Conservation (phyloP, 2,113 vertebrate species). For the Galemys pyrenaicus region DNA sequence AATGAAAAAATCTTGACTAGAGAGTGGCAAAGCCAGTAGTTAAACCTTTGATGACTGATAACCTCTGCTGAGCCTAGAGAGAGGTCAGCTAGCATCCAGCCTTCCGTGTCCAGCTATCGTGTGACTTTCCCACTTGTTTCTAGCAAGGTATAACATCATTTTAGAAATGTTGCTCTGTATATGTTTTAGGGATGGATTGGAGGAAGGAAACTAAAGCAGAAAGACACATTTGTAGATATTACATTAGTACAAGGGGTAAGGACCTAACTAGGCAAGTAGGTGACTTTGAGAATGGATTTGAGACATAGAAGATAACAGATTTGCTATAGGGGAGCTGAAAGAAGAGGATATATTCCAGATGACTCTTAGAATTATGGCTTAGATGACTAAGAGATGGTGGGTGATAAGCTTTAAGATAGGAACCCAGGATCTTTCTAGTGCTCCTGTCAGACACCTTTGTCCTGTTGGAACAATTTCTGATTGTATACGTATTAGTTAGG, state of each 20-base stretch:
- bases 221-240: slow-evolving; percentile 4
- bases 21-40: neutral
- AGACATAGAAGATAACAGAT: neutral
- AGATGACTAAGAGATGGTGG: neutral
- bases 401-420: neutral
- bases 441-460: neutral
- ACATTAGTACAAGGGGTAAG: neutral
- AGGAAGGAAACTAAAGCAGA: neutral
- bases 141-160: slow-evolving; percentile 18
- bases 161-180: neutral
- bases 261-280: neutral
- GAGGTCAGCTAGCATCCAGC: neutral
- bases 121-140: neutral
- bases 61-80: neutral
- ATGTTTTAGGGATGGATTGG: neutral
- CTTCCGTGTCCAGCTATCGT: neutral
- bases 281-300: neutral
- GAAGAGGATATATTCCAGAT: neutral
- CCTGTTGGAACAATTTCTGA: neutral
- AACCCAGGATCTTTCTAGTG: neutral
- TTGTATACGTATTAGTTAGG: neutral
- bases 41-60: neutral
- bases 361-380: neutral
- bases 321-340: neutral
- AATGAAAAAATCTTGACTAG: neutral